Conservation (phyloP, 1,140 invertebrate species). For the Platyscapa corneri region DNA sequence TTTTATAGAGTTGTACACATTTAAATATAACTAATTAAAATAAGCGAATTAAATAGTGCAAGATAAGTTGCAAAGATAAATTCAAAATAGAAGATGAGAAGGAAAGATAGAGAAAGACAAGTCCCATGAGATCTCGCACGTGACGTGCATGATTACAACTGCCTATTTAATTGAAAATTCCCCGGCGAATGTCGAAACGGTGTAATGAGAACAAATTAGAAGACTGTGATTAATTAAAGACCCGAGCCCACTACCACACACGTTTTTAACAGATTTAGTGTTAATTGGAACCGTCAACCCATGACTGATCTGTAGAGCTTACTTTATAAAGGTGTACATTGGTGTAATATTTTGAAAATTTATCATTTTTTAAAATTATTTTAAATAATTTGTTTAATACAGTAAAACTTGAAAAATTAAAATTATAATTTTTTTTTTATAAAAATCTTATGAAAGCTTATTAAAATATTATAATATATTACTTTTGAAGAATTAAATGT, state of each 20-base stretch:
- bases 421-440: background rate
- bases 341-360: background rate
- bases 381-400: background rate
- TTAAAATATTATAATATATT: too few species aligned
- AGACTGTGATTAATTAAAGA: slow-evolving; percentile 50
- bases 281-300: slow-evolving; percentile 43
- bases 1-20: background rate
- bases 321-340: background rate
- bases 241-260: background rate
- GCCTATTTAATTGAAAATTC: slow-evolving; percentile 47
- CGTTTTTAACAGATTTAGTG: slow-evolving; percentile 46
- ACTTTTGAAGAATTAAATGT: too few species aligned
- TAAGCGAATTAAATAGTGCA: too few species aligned
- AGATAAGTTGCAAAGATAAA: background rate
- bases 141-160: slow-evolving; percentile 48
- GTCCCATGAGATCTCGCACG: slow-evolving; percentile 39
- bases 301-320: slow-evolving; percentile 24
- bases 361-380: background rate
- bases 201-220: slow-evolving; percentile 64
- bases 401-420: too few species aligned
- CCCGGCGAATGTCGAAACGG: slow-evolving; percentile 36
- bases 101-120: background rate
- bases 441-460: too few species aligned
- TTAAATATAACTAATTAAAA: background rate
- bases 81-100: background rate